Evolutionary conservation across 2,113 vertebrate species (phyloP).

Genomic region (Pteropus alecto): DNA sequence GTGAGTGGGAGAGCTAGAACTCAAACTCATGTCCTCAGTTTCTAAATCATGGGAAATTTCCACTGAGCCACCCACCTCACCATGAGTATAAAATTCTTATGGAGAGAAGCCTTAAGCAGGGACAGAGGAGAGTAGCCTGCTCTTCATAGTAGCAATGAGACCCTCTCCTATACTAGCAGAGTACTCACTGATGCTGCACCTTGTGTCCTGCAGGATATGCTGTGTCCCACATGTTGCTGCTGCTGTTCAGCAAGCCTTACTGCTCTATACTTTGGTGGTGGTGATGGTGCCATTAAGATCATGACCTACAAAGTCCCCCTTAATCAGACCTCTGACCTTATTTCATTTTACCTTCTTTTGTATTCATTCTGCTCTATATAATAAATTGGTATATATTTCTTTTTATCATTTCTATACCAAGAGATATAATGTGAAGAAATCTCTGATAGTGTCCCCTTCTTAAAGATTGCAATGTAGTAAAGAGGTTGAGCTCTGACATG

Average conservation of each 20-base stretch:
- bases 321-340: background rate
- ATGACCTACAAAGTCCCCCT: background rate
- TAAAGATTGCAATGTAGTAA: background rate
- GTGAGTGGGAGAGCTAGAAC: background rate
- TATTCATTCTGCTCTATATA: background rate
- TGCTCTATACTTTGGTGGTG: fast-evolving
- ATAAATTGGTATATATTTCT: background rate
- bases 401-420: background rate
- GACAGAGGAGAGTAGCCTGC: no score
- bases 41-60: background rate
- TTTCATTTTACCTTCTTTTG: background rate
- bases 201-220: background rate
- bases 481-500: background rate
- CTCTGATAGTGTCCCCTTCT: background rate
- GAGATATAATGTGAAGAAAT: background rate
- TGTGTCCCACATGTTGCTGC: fast-evolving
- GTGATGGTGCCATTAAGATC: background rate
- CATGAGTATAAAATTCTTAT: background rate
- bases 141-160: background rate
- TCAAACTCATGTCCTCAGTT: background rate
- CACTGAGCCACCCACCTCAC: background rate
- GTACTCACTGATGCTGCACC: background rate
- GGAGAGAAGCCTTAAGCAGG: no score
- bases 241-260: background rate
- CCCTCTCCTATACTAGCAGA: background rate